Conservation (phyloP, 1,140 invertebrate species). For the Zaprionus nigranus region DNA sequence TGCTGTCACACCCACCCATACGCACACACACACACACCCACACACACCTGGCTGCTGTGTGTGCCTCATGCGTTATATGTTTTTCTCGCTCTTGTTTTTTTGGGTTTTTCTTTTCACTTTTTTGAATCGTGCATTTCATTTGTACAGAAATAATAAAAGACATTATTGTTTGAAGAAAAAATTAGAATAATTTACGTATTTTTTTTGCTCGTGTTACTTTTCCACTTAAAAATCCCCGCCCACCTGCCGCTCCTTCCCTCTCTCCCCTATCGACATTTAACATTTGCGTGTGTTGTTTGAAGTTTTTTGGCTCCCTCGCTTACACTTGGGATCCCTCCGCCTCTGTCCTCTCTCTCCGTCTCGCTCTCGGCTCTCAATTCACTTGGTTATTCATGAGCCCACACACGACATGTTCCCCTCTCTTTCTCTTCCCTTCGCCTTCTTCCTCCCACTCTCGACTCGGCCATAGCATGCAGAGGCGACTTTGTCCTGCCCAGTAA, state of each 20-base stretch:
- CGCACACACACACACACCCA: constrained; percentile 31
- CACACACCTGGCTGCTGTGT: neutral
- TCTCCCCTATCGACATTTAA: constrained; percentile 5
- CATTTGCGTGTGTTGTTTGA: constrained; percentile 43
- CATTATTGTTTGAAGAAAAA: constrained; percentile 36
- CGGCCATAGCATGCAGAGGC: neutral
- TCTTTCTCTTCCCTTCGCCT: no score
- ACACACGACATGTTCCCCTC: constrained; percentile 4
- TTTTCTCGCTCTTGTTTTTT: constrained; percentile 29
- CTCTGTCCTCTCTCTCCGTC: neutral
- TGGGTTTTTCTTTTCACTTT: constrained; percentile 18
- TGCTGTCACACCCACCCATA: constrained; percentile 32
- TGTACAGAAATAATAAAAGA: constrained; percentile 42
- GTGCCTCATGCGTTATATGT: constrained; percentile 14
- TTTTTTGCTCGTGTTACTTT: neutral
- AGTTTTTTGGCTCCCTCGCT: constrained; percentile 21
- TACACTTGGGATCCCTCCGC: no score
- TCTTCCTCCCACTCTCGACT: neutral
- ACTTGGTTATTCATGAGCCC: constrained; percentile 46
- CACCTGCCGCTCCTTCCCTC: neutral
- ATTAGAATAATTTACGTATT: constrained; percentile 16
- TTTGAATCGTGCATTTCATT: constrained; percentile 33
- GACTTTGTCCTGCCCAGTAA: neutral
- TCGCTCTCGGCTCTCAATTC: constrained; percentile 10
- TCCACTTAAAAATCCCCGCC: neutral